Evolutionary conservation across 2,888 invertebrate species (phyloP).

Genomic region (Acronicta aceris): DNA sequence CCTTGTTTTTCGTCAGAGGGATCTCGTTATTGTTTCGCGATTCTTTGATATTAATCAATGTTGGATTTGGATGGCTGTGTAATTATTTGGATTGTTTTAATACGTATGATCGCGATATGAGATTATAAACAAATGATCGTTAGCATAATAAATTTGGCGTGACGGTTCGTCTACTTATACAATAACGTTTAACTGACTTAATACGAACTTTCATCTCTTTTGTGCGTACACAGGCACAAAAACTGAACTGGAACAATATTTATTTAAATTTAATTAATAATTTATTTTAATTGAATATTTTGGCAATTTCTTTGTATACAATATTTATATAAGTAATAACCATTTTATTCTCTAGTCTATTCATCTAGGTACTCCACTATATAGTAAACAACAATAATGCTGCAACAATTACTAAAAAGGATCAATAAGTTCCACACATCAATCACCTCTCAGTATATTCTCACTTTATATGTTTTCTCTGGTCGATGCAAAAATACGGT

Average conservation of each 20-base stretch:
- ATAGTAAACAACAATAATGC: too few species aligned
- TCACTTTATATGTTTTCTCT: neutral
- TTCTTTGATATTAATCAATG: slow-evolving; percentile 63
- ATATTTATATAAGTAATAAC: too few species aligned
- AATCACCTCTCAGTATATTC: neutral
- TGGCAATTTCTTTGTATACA: too few species aligned
- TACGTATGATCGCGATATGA: slow-evolving; percentile 59
- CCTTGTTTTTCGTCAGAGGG: slow-evolving; percentile 78
- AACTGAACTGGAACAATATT: too few species aligned
- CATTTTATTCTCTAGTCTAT: too few species aligned
- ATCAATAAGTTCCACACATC: too few species aligned
- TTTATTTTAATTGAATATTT: too few species aligned
- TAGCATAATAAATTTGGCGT: slow-evolving; percentile 48
- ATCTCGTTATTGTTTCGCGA: slow-evolving; percentile 67
- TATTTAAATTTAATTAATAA: too few species aligned
- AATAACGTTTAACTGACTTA: slow-evolving; percentile 25
- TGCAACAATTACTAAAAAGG: too few species aligned
- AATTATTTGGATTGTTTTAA: slow-evolving; percentile 70
- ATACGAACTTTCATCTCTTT: slow-evolving; percentile 33
- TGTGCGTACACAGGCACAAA: too few species aligned
- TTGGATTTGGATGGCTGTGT: slow-evolving; percentile 59
- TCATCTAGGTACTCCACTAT: too few species aligned
- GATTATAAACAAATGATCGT: slow-evolving; percentile 51
- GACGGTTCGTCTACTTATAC: slow-evolving; percentile 32
- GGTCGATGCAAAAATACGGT: slow-evolving; percentile 6